phyloP scores from a whole-genome alignment of 1,140 invertebrate genomes.

The Apolygus lucorum region DNA sequence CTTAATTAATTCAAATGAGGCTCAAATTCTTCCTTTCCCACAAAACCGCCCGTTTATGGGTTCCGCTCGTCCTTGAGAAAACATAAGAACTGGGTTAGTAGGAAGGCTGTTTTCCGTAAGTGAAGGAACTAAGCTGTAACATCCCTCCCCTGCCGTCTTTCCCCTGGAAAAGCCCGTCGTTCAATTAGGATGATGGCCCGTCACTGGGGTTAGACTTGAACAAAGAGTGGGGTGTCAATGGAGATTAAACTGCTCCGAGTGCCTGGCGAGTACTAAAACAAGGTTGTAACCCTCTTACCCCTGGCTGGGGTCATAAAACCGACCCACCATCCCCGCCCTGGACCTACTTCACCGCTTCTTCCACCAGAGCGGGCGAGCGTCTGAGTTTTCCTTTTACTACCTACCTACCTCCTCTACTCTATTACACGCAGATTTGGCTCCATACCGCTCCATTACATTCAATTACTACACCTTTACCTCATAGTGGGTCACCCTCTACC shows the following conservation, averaged over 20 bases:
- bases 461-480: conserved; percentile 18
- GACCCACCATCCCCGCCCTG: conserved; percentile 2
- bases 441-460: conserved; percentile 19
- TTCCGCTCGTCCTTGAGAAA: no score
- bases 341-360: background rate
- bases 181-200: conserved; percentile 23
- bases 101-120: no score
- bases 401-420: conserved; percentile 1
- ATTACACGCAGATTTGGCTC: conserved; percentile 22
- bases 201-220: conserved; percentile 13
- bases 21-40: no score
- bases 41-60: no score
- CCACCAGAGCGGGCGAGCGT: background rate
- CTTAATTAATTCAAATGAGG: no score
- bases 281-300: conserved; percentile 14
- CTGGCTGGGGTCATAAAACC: conserved; percentile 10
- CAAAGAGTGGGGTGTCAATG: conserved; percentile 24
- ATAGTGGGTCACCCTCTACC: no score
- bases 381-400: conserved; percentile 15
- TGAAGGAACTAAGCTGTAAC: no score
- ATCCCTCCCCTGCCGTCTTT: background rate
- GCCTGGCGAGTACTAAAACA: conserved; percentile 20
- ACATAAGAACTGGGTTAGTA: no score
- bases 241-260: conserved; percentile 22
- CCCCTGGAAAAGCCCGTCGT: no score